phyloP scores from a whole-genome alignment of 2,797 vertebrate genomes.

The Amblyopsis hoosieri region DNA sequence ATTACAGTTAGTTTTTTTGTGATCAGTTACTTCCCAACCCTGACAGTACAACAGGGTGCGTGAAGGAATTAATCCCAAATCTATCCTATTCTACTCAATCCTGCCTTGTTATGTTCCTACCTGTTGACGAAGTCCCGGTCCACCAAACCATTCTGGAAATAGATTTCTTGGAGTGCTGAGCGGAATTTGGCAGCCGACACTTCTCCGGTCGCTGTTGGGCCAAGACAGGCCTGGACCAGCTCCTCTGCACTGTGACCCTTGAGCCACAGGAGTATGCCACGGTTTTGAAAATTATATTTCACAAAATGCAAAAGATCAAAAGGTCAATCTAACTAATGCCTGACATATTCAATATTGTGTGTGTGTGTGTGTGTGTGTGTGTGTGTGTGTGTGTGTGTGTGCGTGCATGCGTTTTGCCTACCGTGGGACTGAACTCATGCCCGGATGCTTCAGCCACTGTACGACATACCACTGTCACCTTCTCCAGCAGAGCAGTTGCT shows the following conservation, averaged over 20 bases:
- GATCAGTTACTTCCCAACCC: no score
- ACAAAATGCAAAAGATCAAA: neutral
- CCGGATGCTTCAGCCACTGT: constrained; percentile 57
- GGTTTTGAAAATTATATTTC: neutral
- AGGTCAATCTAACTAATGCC: no score
- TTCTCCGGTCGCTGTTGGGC: constrained; percentile 66
- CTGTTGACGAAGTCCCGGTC: constrained; percentile 68
- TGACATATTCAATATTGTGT: neutral
- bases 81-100: neutral
- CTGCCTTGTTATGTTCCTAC: constrained; percentile 18
- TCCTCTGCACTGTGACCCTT: constrained; percentile 74
- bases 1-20: no score
- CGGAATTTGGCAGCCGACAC: constrained; percentile 74
- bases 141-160: constrained; percentile 67
- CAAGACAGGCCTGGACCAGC: constrained; percentile 71
- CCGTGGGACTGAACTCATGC: constrained; percentile 69
- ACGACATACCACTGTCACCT: constrained; percentile 66
- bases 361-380: constrained; percentile 5
- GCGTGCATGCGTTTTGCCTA: constrained; percentile 31
- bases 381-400: neutral
- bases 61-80: neutral
- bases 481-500: constrained; percentile 54
- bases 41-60: no score
- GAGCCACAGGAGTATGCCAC: constrained; percentile 8
- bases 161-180: constrained; percentile 73